Percentiles rank a stretch among this genome's conserved stretches.
phyloP scores from a whole-genome alignment of 2,888 invertebrate species.

The Sarcophaga variegata region DNA sequence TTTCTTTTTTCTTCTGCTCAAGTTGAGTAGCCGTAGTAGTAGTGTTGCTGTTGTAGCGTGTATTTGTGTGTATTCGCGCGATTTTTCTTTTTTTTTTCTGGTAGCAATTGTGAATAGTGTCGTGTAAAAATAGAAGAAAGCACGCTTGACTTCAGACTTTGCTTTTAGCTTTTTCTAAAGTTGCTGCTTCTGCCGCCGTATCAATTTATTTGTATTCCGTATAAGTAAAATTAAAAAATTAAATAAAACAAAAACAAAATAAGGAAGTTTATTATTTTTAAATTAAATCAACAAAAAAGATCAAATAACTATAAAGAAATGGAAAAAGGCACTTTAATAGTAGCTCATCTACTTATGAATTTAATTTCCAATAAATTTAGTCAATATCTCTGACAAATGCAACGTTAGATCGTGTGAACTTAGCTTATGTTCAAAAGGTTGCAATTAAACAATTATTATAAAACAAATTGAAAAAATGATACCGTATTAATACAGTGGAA shows the following conservation, averaged over 20 bases:
- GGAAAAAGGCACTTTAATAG: no score
- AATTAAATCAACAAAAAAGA: no score
- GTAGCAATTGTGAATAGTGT: constrained; percentile 52
- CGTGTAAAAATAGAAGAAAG: constrained; percentile 45
- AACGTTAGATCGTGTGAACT: no score
- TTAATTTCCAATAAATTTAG: no score
- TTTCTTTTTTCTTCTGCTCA: constrained; percentile 17
- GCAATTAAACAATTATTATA: no score
- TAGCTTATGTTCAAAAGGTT: no score
- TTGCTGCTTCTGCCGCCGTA: constrained; percentile 30
- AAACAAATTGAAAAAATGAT: no score
- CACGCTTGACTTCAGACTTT: constrained; percentile 62
- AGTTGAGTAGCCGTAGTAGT: constrained; percentile 53
- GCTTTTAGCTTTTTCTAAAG: constrained; percentile 22
- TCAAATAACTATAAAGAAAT: no score
- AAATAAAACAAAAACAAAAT: constrained; percentile 17
- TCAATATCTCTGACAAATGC: no score
- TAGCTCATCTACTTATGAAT: no score
- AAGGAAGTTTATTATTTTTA: background rate
- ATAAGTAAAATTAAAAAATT: background rate
- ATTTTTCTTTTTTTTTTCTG: background rate
- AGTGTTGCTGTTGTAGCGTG: constrained; percentile 9
- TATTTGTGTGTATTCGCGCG: constrained; percentile 16
- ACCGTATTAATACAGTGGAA: no score
- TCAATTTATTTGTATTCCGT: constrained; percentile 45